A percentile compares a stretch with the other conserved stretches of the same genome.
Evolutionary conservation across 2,888 invertebrate species (phyloP).

Genomic region (Scaptomyza reducta): DNA sequence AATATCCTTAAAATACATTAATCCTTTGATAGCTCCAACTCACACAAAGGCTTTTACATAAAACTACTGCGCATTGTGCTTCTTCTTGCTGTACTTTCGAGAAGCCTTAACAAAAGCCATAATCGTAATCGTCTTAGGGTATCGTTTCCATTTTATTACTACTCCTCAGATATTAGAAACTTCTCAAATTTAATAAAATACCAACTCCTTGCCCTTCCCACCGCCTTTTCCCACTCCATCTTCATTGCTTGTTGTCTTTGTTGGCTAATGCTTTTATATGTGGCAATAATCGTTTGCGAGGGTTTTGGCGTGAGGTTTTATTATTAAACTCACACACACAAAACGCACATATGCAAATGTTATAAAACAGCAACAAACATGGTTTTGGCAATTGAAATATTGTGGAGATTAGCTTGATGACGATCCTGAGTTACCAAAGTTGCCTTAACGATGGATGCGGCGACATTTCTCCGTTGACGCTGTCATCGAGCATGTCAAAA

Average conservation of each 20-base stretch:
- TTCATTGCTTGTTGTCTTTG: constrained; percentile 31
- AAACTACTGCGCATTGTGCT: background rate
- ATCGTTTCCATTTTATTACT: background rate
- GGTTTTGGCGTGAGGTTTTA: constrained; percentile 29
- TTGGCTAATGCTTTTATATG: constrained; percentile 43
- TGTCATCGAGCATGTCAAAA: constrained; percentile 82
- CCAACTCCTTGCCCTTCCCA: background rate
- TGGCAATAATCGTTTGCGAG: constrained; percentile 39
- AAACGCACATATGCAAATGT: constrained; percentile 55
- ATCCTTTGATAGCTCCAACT: too few species aligned
- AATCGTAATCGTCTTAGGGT: constrained; percentile 6
- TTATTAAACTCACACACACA: constrained; percentile 39
- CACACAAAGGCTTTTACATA: background rate
- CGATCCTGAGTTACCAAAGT: constrained; percentile 28
- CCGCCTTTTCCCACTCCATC: background rate
- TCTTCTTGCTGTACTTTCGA: background rate
- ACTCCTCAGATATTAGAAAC: constrained; percentile 1
- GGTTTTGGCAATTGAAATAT: constrained; percentile 74
- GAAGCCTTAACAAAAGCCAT: background rate
- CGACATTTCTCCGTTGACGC: constrained; percentile 52
- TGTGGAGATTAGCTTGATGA: constrained; percentile 61
- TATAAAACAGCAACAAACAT: constrained; percentile 60
- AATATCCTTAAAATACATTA: too few species aligned
- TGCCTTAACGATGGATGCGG: constrained; percentile 35
- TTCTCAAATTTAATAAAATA: constrained; percentile 32